Evolutionary conservation across 1,140 invertebrate species (phyloP).

Genomic region (Oncopodura yosiiana): DNA sequence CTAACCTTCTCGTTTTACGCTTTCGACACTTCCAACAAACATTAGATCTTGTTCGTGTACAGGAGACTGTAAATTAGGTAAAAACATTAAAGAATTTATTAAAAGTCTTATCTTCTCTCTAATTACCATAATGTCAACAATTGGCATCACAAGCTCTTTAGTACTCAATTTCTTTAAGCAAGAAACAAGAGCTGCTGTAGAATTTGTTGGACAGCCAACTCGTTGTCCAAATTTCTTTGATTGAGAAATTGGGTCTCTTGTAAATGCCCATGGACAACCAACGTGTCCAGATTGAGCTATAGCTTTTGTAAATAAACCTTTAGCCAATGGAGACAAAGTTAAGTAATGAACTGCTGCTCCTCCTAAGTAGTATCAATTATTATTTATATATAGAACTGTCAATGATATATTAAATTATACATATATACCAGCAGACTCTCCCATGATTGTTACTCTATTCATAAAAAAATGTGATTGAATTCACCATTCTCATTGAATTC

Average conservation of each 20-base stretch:
- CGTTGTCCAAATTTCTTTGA: not conserved
- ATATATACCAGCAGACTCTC: constrained; percentile 4
- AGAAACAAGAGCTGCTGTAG: not conserved
- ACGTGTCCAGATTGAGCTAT: constrained; percentile 7
- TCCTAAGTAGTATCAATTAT: too few relatives aligned
- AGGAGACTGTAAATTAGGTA: not conserved
- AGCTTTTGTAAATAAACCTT: constrained; percentile 9
- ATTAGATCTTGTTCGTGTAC: constrained; percentile 10
- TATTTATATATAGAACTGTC: not conserved
- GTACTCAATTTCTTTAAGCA: constrained; percentile 5
- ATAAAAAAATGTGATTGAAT: too few relatives aligned
- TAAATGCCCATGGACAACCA: constrained; percentile 11
- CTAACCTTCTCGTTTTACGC: too few relatives aligned
- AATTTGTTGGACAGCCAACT: constrained; percentile 1
- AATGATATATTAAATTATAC: not conserved
- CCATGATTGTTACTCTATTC: constrained; percentile 9
- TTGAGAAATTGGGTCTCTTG: not conserved
- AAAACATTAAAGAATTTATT: too few relatives aligned
- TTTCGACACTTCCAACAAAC: constrained; percentile 13
- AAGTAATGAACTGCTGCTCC: constrained; percentile 3
- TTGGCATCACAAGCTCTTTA: not conserved
- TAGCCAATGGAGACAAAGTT: constrained; percentile 5
- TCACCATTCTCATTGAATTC: too few relatives aligned
- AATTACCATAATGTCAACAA: not conserved
- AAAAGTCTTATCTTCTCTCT: too few relatives aligned